Conservation (phyloP, 1,140 invertebrate genomes). For the Ceratina calcarata region DNA sequence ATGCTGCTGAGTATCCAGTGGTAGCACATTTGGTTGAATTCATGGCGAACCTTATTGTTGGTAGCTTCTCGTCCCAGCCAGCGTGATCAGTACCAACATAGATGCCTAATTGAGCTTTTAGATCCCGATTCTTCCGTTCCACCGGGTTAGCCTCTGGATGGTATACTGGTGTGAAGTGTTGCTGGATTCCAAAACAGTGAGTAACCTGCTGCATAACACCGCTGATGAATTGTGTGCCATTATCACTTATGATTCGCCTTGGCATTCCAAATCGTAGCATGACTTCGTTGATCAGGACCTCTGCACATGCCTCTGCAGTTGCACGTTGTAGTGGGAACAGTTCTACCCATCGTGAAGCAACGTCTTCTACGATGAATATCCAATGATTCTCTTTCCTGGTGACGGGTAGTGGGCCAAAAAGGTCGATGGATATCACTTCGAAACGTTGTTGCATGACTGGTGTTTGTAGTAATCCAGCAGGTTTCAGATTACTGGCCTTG, state of each 20-base stretch:
- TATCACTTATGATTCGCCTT: not conserved
- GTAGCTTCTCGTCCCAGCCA: not conserved
- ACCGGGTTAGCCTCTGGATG: not conserved
- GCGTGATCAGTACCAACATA: not conserved
- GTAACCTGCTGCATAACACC: too few relatives aligned
- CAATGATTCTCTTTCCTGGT: not conserved
- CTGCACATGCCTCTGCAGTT: not conserved
- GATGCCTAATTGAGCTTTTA: not conserved
- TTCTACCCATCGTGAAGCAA: not conserved
- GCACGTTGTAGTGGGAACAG: not conserved
- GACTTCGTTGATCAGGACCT: not conserved
- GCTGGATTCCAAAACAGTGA: not conserved
- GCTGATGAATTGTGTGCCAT: not conserved
- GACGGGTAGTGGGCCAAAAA: too few relatives aligned
- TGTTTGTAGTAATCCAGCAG: too few relatives aligned
- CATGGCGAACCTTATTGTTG: not conserved
- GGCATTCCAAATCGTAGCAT: not conserved
- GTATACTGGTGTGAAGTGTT: not conserved
- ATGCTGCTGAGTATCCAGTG: not conserved
- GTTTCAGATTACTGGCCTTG: not conserved
- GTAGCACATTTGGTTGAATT: not conserved
- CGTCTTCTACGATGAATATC: not conserved
- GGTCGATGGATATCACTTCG: not conserved
- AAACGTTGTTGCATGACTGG: not conserved
- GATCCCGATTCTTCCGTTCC: not conserved